Evolutionary conservation across 1,140 invertebrate genomes (phyloP).

Genomic region (Odontomachus brunneus): DNA sequence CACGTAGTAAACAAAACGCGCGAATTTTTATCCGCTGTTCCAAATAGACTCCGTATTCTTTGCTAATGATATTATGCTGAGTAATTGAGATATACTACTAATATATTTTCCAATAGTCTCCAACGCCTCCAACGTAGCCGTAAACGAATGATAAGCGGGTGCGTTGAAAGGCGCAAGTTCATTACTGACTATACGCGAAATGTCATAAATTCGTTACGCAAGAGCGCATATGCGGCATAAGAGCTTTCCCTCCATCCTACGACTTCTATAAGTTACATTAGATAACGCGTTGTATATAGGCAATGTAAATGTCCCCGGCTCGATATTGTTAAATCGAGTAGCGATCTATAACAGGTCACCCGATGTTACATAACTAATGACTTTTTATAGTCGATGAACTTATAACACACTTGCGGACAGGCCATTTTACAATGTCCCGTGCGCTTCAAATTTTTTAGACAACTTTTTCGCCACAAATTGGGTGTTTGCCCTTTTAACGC

Average conservation of each 20-base stretch:
- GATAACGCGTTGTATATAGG: constrained; percentile 31
- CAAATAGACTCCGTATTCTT: background rate
- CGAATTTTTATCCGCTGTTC: background rate
- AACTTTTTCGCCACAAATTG: background rate
- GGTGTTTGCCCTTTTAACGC: background rate
- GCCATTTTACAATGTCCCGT: background rate
- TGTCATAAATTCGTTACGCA: constrained; percentile 47
- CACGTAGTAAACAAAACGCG: background rate
- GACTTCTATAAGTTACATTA: constrained; percentile 41
- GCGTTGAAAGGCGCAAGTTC: constrained; percentile 11
- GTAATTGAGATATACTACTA: background rate
- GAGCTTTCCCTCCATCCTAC: constrained; percentile 45
- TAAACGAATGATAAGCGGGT: constrained; percentile 17
- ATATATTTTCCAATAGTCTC: background rate
- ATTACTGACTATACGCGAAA: constrained; percentile 31
- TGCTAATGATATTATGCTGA: background rate
- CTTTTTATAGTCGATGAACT: constrained; percentile 44
- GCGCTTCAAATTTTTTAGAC: constrained; percentile 18
- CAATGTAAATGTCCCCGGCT: constrained; percentile 38
- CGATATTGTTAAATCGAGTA: constrained; percentile 34
- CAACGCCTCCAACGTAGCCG: background rate
- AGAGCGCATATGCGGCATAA: constrained; percentile 31
- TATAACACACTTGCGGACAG: constrained; percentile 18
- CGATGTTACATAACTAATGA: constrained; percentile 31
- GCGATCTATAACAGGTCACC: constrained; percentile 47